Conservation (phyloP, 2,113 vertebrate genomes). For the Recurvirostra avosetta region DNA sequence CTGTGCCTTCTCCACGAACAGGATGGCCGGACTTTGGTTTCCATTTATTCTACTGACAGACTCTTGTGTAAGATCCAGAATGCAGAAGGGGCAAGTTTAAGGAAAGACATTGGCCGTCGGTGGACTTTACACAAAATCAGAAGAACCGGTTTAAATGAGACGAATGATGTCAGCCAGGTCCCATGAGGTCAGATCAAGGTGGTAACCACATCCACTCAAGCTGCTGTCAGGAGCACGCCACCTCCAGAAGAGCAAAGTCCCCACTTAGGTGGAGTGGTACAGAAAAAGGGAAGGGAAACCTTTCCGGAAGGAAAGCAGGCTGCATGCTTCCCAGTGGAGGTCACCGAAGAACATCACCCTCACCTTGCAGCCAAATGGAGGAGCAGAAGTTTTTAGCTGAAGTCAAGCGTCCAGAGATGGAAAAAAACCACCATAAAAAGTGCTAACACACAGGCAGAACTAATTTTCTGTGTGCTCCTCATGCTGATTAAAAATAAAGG, state of each 20-base stretch:
- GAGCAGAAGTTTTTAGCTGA: neutral
- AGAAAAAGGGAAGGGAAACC: neutral
- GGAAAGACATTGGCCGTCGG: neutral
- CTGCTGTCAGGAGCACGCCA: neutral
- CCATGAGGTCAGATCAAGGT: neutral
- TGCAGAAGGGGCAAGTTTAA: neutral
- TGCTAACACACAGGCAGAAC: neutral
- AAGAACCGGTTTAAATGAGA: neutral
- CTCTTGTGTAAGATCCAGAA: neutral
- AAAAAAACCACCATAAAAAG: neutral
- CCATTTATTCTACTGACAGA: neutral
- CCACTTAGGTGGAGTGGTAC: neutral
- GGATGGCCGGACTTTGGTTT: neutral
- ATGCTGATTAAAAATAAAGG: neutral
- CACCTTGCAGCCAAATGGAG: neutral
- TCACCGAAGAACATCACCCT: neutral
- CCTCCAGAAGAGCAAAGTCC: neutral
- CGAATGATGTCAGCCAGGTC: rapidly evolving
- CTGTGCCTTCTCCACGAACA: neutral
- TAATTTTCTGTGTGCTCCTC: neutral
- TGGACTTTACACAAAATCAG: neutral
- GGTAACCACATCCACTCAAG: neutral
- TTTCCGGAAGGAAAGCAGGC: neutral
- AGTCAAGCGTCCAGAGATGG: neutral
- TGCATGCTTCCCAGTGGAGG: neutral